These are phyloP conservation scores for Pharmacophagus antenor DNA, from an alignment of 2,888 invertebrate species.

Conservation along the genomic window DNA sequence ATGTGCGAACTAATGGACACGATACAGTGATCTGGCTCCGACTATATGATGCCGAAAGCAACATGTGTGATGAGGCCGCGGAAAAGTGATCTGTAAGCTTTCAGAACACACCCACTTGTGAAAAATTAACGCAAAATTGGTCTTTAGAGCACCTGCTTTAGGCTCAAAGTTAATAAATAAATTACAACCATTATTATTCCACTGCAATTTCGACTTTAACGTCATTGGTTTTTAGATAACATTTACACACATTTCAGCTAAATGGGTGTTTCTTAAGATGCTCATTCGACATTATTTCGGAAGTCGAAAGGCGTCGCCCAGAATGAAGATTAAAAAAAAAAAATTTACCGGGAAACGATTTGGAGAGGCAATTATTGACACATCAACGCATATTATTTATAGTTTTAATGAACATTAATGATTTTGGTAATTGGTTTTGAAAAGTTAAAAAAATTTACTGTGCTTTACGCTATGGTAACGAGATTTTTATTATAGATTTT, in stretches of 20 bases:
- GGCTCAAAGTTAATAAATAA: conserved; percentile 37
- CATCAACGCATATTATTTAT: conserved; percentile 76
- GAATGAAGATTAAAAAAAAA: conserved; percentile 43
- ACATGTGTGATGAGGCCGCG: conserved; percentile 56
- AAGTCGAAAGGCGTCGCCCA: conserved; percentile 63
- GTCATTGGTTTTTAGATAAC: conserved; percentile 37
- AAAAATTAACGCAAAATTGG: conserved; percentile 36
- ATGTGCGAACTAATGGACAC: conserved; percentile 80
- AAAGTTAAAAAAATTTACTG: conserved; percentile 70
- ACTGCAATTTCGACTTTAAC: conserved; percentile 44
- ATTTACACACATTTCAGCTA: conserved; percentile 35
- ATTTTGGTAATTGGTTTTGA: conserved; percentile 72
- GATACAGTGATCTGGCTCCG: conserved; percentile 72
- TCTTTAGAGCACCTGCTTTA: conserved; percentile 43
- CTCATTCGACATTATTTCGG: conserved; percentile 47
- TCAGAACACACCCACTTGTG: conserved; percentile 53
- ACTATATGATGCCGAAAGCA: conserved; percentile 51
- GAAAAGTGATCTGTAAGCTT: conserved; percentile 59
- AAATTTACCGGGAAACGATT: conserved; percentile 58
- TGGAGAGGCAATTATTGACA: conserved; percentile 69
- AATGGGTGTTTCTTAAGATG: conserved; percentile 51
- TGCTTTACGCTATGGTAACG: background rate
- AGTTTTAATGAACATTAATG: conserved; percentile 68
- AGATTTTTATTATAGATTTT: background rate
- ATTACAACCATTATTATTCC: conserved; percentile 15